Evolutionary conservation across 2,113 vertebrate genomes (phyloP).

Genomic region (Struthidea cinerea): DNA sequence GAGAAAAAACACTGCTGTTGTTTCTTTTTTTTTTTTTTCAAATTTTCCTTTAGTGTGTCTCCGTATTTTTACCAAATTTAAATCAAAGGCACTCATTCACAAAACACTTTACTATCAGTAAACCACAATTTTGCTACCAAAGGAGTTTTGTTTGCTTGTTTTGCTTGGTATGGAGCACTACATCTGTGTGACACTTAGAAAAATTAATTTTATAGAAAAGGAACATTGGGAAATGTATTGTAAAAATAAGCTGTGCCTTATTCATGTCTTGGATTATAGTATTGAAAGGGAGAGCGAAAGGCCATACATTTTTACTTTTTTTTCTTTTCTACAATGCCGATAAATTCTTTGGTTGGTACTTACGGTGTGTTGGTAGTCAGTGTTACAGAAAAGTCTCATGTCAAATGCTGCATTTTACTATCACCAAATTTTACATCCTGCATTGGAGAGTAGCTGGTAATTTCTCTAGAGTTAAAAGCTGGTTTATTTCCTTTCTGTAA

Average conservation of each 20-base stretch:
- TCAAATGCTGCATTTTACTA: not conserved
- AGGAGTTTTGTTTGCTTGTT: not conserved
- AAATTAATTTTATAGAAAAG: not conserved
- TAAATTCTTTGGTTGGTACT: not conserved
- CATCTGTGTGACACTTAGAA: not conserved
- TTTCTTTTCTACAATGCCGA: not conserved
- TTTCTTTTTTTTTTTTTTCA: not conserved
- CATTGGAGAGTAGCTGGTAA: not conserved
- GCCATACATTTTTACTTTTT: too few species aligned
- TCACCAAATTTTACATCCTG: not conserved
- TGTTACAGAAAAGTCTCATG: not conserved
- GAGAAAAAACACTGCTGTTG: accelerated
- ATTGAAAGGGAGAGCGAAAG: not conserved
- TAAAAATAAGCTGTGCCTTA: not conserved
- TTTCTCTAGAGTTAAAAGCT: not conserved
- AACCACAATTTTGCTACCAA: not conserved
- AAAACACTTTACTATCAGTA: not conserved
- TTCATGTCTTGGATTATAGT: not conserved
- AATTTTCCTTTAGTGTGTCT: not conserved
- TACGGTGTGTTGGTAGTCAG: accelerated
- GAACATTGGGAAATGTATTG: not conserved
- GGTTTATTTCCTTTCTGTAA: not conserved
- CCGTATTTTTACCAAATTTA: not conserved
- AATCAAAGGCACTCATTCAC: not conserved
- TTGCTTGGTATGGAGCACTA: not conserved